These are phyloP conservation scores for Rafetus swinhoei DNA, from an alignment of 2,113 vertebrate genomes.

Conservation along the genomic window DNA sequence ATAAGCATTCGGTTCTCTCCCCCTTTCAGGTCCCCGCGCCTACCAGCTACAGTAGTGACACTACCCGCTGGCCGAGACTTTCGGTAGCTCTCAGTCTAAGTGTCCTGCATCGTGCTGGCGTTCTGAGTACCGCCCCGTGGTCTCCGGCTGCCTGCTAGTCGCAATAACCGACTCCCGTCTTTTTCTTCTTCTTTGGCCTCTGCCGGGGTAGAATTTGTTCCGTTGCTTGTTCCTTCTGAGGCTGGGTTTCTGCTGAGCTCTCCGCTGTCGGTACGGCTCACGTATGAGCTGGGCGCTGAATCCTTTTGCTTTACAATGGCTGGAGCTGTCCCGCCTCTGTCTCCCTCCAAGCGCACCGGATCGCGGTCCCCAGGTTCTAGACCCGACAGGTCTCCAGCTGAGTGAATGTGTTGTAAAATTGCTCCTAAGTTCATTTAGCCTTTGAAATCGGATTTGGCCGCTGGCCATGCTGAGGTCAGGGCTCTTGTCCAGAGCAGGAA, in stretches of 20 bases:
- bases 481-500: not conserved
- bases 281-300: not conserved
- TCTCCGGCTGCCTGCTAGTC: too few relatives aligned
- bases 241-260: not conserved
- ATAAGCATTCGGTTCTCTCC: not conserved
- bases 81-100: not conserved
- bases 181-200: not conserved
- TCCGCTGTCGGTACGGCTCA: not conserved
- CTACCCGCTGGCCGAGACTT: not conserved
- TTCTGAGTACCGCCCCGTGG: not conserved
- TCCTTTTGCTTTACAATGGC: not conserved
- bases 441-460: not conserved
- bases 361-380: not conserved
- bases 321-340: not conserved
- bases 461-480: not conserved
- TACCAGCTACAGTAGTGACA: not conserved
- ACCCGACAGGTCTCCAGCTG: not conserved
- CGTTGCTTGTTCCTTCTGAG: not conserved
- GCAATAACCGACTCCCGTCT: not conserved
- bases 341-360: not conserved
- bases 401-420: not conserved
- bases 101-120: not conserved
- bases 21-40: not conserved
- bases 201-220: not conserved
- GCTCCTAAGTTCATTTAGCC: not conserved